phyloP scores from a whole-genome alignment of 2,888 invertebrate genomes.

The Chymomyza fuscimana region DNA sequence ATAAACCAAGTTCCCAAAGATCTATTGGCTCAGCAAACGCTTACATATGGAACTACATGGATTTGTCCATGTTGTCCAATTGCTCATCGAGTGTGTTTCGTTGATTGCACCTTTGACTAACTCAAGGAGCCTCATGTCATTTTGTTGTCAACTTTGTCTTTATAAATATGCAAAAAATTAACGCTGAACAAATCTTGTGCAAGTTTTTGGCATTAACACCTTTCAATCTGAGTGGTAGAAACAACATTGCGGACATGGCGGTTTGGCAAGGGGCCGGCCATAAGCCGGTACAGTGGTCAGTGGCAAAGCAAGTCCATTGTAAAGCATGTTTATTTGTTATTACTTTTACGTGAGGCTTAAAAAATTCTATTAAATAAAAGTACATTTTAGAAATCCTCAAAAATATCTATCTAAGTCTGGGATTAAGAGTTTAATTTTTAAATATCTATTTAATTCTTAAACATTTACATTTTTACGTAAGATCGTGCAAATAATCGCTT shows the following conservation, averaged over 20 bases:
- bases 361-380: too few relatives aligned
- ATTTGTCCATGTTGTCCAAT: conserved; percentile 40
- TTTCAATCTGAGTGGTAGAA: conserved; percentile 61
- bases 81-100: conserved; percentile 40
- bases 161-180: conserved; percentile 67
- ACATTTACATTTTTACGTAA: too few relatives aligned
- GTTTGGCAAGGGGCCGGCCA: conserved; percentile 15
- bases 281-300: conserved; percentile 9
- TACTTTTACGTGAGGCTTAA: too few relatives aligned
- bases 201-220: conserved; percentile 73
- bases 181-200: conserved; percentile 69
- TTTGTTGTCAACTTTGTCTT: conserved; percentile 64
- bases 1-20: conserved; percentile 36
- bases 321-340: too few relatives aligned
- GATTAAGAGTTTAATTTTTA: too few relatives aligned
- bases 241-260: conserved; percentile 51
- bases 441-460: too few relatives aligned
- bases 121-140: conserved; percentile 41
- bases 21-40: conserved; percentile 35
- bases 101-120: not conserved
- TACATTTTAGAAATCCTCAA: too few relatives aligned
- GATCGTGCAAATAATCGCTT: too few relatives aligned
- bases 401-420: too few relatives aligned
- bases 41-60: conserved; percentile 12
- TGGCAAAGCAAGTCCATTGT: not conserved